phyloP scores from a whole-genome alignment of 2,113 vertebrate genomes.

The Nothocercus julius region DNA sequence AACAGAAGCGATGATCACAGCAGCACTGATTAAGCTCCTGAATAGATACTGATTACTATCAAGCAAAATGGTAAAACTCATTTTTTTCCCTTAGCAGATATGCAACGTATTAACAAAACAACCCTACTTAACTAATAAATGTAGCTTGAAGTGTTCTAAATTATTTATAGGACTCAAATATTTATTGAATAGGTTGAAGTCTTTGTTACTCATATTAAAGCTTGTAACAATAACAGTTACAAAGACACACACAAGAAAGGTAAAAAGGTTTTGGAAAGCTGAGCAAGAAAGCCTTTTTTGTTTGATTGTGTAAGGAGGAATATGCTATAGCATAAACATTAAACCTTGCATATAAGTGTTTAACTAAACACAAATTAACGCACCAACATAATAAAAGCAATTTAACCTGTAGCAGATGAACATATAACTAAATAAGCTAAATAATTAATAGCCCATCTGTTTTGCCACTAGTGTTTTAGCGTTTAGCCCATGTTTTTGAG shows the following conservation, averaged over 20 bases:
- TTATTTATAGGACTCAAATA: not conserved
- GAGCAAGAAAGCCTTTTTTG: not conserved
- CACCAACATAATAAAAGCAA: not conserved
- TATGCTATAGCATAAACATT: not conserved
- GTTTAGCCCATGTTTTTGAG: not conserved
- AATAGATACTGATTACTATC: slow-evolving; percentile 17
- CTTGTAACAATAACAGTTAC: not conserved
- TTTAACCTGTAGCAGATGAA: not conserved
- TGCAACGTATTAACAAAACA: not conserved
- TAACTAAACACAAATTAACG: not conserved
- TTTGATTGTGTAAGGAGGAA: not conserved
- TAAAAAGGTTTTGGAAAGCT: not conserved
- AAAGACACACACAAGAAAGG: not conserved
- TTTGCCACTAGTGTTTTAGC: not conserved
- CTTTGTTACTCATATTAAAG: not conserved
- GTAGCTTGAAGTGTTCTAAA: not conserved
- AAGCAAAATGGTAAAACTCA: not conserved
- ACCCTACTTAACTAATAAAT: not conserved
- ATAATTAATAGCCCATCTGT: not conserved
- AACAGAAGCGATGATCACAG: not conserved
- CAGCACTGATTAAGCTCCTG: slow-evolving; percentile 11
- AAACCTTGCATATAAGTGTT: not conserved
- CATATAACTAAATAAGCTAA: not conserved
- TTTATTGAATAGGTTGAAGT: not conserved
- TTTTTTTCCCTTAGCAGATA: not conserved